Conservation (phyloP, 2,113 vertebrate genomes). For the Pheucticus melanocephalus region DNA sequence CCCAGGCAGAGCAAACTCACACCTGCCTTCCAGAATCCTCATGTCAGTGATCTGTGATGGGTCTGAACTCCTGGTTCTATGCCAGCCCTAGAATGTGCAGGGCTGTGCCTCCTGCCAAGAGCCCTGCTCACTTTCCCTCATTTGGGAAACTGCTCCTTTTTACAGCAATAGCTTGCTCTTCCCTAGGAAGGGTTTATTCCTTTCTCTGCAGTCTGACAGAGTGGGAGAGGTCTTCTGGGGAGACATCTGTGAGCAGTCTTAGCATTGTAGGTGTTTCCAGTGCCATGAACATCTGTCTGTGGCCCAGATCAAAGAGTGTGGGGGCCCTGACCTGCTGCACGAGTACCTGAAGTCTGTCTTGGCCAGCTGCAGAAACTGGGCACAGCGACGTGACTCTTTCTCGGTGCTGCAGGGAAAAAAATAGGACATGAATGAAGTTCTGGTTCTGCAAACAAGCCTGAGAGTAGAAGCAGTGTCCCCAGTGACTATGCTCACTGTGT, state of each 20-base stretch:
- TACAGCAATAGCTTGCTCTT: background rate
- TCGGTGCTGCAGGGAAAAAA: constrained; percentile 25
- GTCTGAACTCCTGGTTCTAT: background rate
- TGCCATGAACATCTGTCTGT: background rate
- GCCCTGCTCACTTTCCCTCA: background rate
- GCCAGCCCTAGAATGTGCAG: background rate
- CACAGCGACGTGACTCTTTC: background rate
- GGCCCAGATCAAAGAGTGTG: background rate
- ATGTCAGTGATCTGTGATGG: background rate
- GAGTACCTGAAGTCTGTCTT: background rate
- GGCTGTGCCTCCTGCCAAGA: background rate
- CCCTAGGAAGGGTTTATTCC: background rate
- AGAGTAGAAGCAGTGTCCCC: background rate
- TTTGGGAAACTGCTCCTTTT: background rate
- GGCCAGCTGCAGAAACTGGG: background rate
- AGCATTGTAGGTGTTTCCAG: background rate
- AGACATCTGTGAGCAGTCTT: background rate
- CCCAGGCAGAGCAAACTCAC: background rate
- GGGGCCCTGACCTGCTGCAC: background rate
- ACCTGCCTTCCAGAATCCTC: background rate
- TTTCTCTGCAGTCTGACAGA: background rate
- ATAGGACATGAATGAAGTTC: background rate
- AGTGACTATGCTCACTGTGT: background rate
- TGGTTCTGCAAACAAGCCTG: constrained; percentile 11
- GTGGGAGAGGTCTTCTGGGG: background rate